Base-by-base conservation (phyloP, 2,888 invertebrate species). In the Aromia moschata region DNA sequence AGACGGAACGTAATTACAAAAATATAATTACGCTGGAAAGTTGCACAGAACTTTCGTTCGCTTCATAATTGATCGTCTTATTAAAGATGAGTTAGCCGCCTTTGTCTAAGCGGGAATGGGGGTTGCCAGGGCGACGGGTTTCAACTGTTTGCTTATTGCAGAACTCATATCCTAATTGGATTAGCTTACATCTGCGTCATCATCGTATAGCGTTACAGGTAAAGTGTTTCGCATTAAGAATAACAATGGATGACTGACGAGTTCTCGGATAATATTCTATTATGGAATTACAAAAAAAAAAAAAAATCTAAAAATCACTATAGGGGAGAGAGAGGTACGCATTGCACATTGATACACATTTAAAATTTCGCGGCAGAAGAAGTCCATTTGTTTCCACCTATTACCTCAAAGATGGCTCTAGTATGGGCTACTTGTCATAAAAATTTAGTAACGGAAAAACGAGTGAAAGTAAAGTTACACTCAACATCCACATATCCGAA, bases 11-110 rank as follows among this genome's bases (percentile, higher is more conserved):
- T 75, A 78, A 79, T 79, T 79, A 78, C 75, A 75, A 77, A 78
- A 78, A 79, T 79, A 78, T 78, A 79, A 79, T 79, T 78, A 78
- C 77, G 74, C 74, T 70, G 74, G 74, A 75, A 77, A 78, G 75
- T 78, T 79, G 76, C 74, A 77, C 74, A 77, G 74, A 77, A 77
- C 74, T 78, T 78, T 75, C 76, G 72, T 73, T 71, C 73, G 73
- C 75, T 74, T 78, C 79, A 80, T 80, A 80, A 80, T 80, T 80
- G 80, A 80, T 80, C 79, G 80, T 72, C 80, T 80, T 80, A 80
- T 80, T 80, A 80, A 80, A 80, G 79, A 80, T 80, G 79, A 80
- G 79, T 80, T 80, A 80, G 80, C 76, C 70, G 74, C 74, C 75
- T 77, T 79, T 78, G 78, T 79, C 75, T 76, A 73, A 70, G 62